These are phyloP conservation scores for Cygnus atratus DNA, from an alignment of 2,113 vertebrate species.

Conservation along the genomic window DNA sequence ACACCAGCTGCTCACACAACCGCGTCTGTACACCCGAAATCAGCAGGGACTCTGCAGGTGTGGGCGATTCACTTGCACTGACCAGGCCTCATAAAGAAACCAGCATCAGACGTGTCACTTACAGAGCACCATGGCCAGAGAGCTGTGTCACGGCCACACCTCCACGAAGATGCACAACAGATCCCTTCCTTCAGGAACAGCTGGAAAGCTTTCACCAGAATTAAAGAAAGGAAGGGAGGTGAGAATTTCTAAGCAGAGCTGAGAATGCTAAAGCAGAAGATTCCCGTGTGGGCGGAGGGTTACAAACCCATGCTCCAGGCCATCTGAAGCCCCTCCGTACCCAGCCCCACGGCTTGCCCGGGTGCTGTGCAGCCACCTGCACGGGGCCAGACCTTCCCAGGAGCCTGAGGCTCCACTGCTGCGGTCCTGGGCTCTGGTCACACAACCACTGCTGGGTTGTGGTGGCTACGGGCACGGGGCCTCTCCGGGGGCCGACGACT, in stretches of 20 bases:
- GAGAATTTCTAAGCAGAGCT: background rate
- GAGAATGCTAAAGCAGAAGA: background rate
- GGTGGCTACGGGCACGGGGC: background rate
- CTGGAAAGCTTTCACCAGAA: background rate
- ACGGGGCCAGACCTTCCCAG: background rate
- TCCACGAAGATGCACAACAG: background rate
- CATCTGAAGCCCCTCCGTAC: rapidly evolving
- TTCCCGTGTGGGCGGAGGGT: background rate
- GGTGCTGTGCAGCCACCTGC: background rate
- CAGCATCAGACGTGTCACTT: background rate
- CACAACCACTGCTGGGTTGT: too few relatives aligned
- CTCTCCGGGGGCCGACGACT: background rate
- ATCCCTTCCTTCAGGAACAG: rapidly evolving
- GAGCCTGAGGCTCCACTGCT: too few relatives aligned
- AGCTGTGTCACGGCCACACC: rapidly evolving
- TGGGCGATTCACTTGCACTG: background rate
- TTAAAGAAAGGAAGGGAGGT: background rate
- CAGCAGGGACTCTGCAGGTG: background rate
- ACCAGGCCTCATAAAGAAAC: background rate
- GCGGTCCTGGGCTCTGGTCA: too few relatives aligned
- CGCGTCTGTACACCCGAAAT: rapidly evolving
- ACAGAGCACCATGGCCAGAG: rapidly evolving
- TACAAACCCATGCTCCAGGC: background rate
- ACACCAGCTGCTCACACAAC: background rate
- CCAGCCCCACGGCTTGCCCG: background rate